Evolutionary conservation across 2,113 vertebrate species (phyloP).

Genomic region (Furnarius figulus): DNA sequence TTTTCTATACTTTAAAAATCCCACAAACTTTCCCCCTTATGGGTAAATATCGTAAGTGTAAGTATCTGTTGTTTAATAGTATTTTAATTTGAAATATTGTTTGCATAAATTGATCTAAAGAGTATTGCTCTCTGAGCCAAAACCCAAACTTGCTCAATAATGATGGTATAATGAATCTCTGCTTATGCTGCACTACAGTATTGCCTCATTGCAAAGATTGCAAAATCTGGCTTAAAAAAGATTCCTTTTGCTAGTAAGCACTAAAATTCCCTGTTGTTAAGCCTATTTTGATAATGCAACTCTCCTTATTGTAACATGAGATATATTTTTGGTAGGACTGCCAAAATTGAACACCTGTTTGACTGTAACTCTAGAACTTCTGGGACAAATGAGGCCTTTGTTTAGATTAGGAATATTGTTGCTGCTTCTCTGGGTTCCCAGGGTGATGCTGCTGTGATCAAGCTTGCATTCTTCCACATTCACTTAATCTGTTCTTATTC

Average conservation of each 20-base stretch:
- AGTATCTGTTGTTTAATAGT: neutral
- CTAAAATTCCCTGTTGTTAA: neutral
- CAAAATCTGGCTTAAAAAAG: neutral
- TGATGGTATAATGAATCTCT: neutral
- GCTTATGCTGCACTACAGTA: neutral
- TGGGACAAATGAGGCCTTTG: neutral
- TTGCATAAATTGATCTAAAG: neutral
- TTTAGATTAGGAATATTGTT: neutral
- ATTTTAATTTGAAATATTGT: neutral
- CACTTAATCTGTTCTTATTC: conserved; percentile 25
- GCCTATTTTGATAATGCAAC: neutral
- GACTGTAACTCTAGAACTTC: neutral
- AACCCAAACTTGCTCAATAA: neutral
- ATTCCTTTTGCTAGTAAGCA: neutral
- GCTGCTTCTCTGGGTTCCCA: neutral
- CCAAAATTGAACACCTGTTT: neutral
- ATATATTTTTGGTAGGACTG: neutral
- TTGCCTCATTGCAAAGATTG: neutral
- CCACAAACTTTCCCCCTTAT: neutral
- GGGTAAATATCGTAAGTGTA: neutral
- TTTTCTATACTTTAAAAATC: neutral
- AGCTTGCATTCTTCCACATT: neutral
- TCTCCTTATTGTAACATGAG: neutral
- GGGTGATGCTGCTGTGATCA: neutral
- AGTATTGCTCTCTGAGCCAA: neutral